Base-by-base conservation (phyloP, 2,888 invertebrate species). In the Torymus aiolomorphi region DNA sequence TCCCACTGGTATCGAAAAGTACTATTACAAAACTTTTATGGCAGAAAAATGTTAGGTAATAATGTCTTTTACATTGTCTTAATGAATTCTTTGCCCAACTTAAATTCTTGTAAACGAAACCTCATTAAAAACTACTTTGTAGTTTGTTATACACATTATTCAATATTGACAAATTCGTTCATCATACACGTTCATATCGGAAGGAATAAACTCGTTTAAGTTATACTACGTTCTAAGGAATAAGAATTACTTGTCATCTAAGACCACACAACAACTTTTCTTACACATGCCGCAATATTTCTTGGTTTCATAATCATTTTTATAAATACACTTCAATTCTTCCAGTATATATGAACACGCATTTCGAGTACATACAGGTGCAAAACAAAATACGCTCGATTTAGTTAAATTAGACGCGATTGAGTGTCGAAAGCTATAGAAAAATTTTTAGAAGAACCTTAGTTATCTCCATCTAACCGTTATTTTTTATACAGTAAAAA, bases 401-500 rank as follows among this genome's bases (percentile, higher is more conserved):
- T 8, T 51, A 59, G 11, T 31, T 59, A n/a, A 49, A 52, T 61
- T 8, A 8, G 16, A 59, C 3, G 0, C 16, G 13, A 20, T n/a
- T 12, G 0, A 51, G 59, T 14, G 8, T 52, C 13, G 16, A 11
- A 67, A 78, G 20, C 42, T 65, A 57, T 69, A 4, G 63, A 67
- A 59, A 54, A 56, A 16, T 57, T 57, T 66, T 66, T 20, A 51
- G 4, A 31, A 31, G 52, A 51, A 18, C 18, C 13, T 51, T 12
- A 16, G 16, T 72, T 31, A 59, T n/a, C 59, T 13, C 16, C 14
- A 8, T 56, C 16, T 57, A 4, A 70, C 69, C 42, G n/a, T 70
- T n/a, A 8, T n/a, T n/a, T 66, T n/a, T 76, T 70, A 20, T 70
- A 63, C 61, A 78, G 10, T 70, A 63, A 54, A 78, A 14, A 65